Evolutionary conservation across 2,113 vertebrate species (phyloP).

Genomic region (Mandrillus leucophaeus): DNA sequence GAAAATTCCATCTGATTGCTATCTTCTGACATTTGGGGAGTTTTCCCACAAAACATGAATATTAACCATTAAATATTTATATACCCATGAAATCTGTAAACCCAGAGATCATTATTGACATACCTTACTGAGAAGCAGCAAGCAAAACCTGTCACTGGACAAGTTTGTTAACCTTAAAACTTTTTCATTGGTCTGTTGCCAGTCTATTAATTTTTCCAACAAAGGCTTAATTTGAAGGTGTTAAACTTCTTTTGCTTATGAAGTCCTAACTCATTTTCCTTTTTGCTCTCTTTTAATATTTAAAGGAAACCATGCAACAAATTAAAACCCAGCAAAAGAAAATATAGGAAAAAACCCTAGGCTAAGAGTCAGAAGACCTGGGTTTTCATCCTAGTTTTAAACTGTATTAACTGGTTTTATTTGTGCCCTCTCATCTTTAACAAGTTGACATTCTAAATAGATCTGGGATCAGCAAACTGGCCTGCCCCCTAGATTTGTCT

Average conservation of each 20-base stretch:
- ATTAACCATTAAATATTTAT: slow-evolving; percentile 65
- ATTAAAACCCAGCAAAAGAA: slow-evolving; percentile 40
- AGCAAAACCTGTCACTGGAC: neutral
- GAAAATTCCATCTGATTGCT: slow-evolving; percentile 56
- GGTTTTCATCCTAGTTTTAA: neutral
- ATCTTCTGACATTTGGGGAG: slow-evolving; percentile 31
- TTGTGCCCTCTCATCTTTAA: neutral
- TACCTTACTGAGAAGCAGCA: neutral
- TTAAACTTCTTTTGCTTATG: slow-evolving; percentile 21
- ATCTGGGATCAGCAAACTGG: neutral
- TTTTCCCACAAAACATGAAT: slow-evolving; percentile 55
- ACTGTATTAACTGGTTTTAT: neutral
- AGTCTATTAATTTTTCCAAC: slow-evolving; percentile 9
- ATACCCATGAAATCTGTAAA: neutral
- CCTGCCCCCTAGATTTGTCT: neutral
- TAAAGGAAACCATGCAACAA: slow-evolving; percentile 33
- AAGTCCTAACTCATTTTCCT: slow-evolving; percentile 26
- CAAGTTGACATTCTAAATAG: neutral
- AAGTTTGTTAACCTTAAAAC: neutral
- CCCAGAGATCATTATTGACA: slow-evolving; percentile 24
- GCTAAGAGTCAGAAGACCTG: neutral
- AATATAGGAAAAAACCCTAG: neutral
- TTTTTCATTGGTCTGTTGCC: slow-evolving; percentile 55
- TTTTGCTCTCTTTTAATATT: slow-evolving; percentile 33
- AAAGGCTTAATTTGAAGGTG: slow-evolving; percentile 37